Percentiles rank a stretch among this genome's conserved stretches.
Conservation (phyloP, 2,888 invertebrate genomes). For the Choreutis nemorana region DNA sequence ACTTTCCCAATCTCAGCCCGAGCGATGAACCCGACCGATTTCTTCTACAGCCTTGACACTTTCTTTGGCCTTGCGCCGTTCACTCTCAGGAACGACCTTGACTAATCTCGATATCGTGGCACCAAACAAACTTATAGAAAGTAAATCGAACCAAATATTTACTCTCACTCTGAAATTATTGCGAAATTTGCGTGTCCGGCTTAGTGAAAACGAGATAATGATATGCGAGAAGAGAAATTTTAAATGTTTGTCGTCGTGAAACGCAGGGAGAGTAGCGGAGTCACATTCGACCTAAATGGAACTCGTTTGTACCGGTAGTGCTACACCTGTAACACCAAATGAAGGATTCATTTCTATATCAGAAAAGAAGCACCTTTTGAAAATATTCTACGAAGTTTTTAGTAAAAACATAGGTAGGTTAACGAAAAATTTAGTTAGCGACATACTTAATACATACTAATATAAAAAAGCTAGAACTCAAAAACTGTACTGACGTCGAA, state of each 20-base stretch:
- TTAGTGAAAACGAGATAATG: slow-evolving; percentile 60
- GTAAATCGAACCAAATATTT: slow-evolving; percentile 44
- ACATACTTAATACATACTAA: too few relatives aligned
- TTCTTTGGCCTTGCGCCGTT: slow-evolving; percentile 53
- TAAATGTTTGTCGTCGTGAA: slow-evolving; percentile 57
- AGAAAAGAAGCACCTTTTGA: too few relatives aligned
- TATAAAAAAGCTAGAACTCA: too few relatives aligned
- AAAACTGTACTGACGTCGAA: too few relatives aligned
- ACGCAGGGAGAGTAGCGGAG: slow-evolving; percentile 53
- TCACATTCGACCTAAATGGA: slow-evolving; percentile 51
- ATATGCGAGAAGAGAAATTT: slow-evolving; percentile 66
- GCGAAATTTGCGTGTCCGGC: slow-evolving; percentile 46
- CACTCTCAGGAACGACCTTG: slow-evolving; percentile 43
- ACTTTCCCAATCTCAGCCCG: slow-evolving; percentile 54
- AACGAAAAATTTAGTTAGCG: too few relatives aligned
- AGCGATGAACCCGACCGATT: slow-evolving; percentile 55
- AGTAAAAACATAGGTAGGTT: too few relatives aligned
- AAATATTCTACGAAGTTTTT: too few relatives aligned
- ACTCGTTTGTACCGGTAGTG: slow-evolving; percentile 43
- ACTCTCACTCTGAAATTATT: slow-evolving; percentile 53
- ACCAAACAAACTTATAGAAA: slow-evolving; percentile 36
- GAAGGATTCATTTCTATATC: too few relatives aligned
- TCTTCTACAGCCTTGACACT: slow-evolving; percentile 64
- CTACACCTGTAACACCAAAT: slow-evolving; percentile 22
- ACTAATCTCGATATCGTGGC: slow-evolving; percentile 21